Evolutionary conservation across 2,113 vertebrate genomes (phyloP).

Genomic region (Cochlearius cochlearius): DNA sequence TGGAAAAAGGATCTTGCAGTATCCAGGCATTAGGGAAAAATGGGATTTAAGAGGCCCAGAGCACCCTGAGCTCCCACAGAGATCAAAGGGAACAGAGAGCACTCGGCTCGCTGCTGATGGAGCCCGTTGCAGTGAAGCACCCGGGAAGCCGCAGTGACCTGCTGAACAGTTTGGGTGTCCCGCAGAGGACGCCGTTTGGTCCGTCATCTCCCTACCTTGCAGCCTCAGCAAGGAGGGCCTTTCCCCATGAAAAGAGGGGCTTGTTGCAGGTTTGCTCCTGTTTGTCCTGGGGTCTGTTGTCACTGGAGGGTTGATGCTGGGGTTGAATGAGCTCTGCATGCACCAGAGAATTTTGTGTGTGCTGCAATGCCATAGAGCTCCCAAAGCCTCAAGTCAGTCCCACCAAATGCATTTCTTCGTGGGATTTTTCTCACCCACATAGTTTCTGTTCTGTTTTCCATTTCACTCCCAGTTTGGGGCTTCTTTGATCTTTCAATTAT

Average conservation of each 20-base stretch:
- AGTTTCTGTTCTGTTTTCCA: background rate
- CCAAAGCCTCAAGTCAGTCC: background rate
- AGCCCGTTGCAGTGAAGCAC: background rate
- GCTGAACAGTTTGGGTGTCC: background rate
- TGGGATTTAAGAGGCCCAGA: background rate
- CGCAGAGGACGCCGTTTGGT: background rate
- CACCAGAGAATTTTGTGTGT: accelerated
- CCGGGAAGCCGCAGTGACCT: background rate
- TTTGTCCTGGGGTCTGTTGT: background rate
- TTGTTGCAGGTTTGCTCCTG: background rate
- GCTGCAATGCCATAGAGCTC: background rate
- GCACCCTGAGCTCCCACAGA: background rate
- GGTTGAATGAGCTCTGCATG: background rate
- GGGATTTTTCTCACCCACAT: background rate
- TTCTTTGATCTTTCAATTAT: background rate
- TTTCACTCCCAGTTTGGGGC: background rate
- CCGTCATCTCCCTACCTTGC: background rate
- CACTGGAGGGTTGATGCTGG: background rate
- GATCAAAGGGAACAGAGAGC: background rate
- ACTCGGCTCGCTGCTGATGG: accelerated
- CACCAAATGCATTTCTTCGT: background rate
- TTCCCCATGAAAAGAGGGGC: background rate
- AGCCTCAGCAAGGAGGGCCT: background rate
- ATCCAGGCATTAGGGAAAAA: background rate
- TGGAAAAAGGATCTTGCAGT: background rate